Evolutionary conservation across 2,888 invertebrate species (phyloP).

Genomic region (Cryptus armator): DNA sequence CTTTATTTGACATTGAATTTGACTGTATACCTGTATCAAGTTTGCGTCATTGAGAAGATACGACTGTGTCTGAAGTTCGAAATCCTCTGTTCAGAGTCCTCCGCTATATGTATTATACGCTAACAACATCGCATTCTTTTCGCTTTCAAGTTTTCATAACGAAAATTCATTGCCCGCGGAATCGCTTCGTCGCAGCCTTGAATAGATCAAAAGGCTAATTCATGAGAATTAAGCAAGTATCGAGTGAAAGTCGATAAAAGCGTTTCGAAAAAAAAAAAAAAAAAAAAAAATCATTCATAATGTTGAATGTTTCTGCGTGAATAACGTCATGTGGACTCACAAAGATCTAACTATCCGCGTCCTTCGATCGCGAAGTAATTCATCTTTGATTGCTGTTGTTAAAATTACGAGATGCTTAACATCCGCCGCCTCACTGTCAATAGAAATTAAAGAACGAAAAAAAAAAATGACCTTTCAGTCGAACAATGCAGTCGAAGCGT

Average conservation of each 20-base stretch:
- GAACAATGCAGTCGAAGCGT: not conserved
- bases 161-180: conserved; percentile 4
- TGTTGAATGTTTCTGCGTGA: not conserved
- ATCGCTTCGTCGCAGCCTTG: conserved; percentile 23
- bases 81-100: not conserved
- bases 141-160: conserved; percentile 1
- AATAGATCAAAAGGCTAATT: not conserved
- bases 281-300: not conserved
- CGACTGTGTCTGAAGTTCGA: not conserved
- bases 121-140: not conserved
- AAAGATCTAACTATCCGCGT: not conserved
- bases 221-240: not conserved
- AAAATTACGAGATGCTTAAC: not conserved
- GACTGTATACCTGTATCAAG: not conserved
- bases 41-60: not conserved
- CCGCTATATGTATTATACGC: not conserved
- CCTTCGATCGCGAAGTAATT: not conserved
- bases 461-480: not conserved
- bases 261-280: conserved; percentile 4
- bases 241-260: conserved; percentile 39
- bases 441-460: not conserved
- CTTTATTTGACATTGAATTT: not conserved
- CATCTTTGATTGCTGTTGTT: conserved; percentile 13
- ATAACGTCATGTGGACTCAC: not conserved
- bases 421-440: not conserved